These are phyloP conservation scores for Phymanthus crucifer DNA, from an alignment of 92 coral and sea anemone species.

Conservation along the genomic window DNA sequence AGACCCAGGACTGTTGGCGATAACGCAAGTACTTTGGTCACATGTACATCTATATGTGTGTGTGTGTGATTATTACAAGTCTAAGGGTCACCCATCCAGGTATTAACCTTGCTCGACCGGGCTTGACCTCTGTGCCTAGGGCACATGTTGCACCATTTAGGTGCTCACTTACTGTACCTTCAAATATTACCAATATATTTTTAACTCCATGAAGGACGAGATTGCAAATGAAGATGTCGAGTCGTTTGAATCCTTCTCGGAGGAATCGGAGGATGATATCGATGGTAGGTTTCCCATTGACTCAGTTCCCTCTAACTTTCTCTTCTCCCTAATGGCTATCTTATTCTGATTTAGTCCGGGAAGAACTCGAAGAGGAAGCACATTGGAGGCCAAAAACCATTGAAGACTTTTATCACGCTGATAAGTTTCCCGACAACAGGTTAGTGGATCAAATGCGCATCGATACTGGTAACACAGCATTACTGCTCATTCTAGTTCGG, in stretches of 20 bases:
- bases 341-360: constrained; percentile 11
- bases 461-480: background rate
- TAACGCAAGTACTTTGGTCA: no score
- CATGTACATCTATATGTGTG: no score
- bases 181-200: no score
- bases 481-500: background rate
- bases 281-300: constrained; percentile 37
- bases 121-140: no score
- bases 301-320: no score
- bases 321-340: background rate
- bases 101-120: no score
- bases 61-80: no score
- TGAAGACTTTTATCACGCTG: constrained; percentile 66
- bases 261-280: constrained; percentile 63
- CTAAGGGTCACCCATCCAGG: no score
- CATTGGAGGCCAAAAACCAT: constrained; percentile 60
- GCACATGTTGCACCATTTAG: no score
- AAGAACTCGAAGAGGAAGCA: constrained; percentile 62
- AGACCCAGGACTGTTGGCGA: no score
- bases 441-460: background rate
- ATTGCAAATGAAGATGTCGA: constrained; percentile 15
- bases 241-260: constrained; percentile 51
- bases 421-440: constrained; percentile 50
- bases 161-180: no score
- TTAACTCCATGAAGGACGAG: background rate